Evolutionary conservation across 2,797 vertebrate species (phyloP).

Genomic region (Parambassis ranga): DNA sequence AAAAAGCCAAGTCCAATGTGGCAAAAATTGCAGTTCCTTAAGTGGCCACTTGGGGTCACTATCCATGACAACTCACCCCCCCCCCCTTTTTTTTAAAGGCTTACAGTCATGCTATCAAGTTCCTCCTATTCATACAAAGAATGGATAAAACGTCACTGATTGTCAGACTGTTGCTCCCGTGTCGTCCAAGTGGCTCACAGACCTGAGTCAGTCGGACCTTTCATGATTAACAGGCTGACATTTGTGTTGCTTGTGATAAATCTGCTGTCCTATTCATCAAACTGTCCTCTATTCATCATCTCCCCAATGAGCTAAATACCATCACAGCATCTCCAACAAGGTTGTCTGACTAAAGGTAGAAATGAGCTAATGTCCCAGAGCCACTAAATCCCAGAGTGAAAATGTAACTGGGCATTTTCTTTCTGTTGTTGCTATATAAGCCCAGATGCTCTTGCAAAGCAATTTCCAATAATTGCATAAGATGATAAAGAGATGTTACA

Average conservation of each 20-base stretch:
- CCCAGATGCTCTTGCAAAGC: constrained; percentile 9
- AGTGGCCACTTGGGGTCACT: too few relatives aligned
- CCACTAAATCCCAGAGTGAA: constrained; percentile 5
- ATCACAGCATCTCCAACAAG: neutral
- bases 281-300: constrained; percentile 48
- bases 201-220: neutral
- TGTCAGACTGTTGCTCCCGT: neutral
- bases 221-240: constrained; percentile 50
- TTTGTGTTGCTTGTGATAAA: constrained; percentile 45
- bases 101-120: too few relatives aligned
- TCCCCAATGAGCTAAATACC: constrained; percentile 37
- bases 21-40: too few relatives aligned
- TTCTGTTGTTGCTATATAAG: constrained; percentile 14
- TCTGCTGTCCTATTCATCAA: constrained; percentile 53
- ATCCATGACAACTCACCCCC: too few relatives aligned
- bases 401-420: neutral
- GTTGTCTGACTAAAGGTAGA: neutral
- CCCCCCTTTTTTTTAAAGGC: too few relatives aligned
- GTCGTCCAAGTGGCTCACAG: neutral
- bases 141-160: too few relatives aligned
- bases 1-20: too few relatives aligned
- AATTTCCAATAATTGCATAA: constrained; percentile 43
- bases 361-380: constrained; percentile 3
- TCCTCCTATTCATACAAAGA: too few relatives aligned
- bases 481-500: constrained; percentile 32